Conservation (phyloP, 35 echinoderm and acorn worm genomes). For the Chiridota heheva region DNA sequence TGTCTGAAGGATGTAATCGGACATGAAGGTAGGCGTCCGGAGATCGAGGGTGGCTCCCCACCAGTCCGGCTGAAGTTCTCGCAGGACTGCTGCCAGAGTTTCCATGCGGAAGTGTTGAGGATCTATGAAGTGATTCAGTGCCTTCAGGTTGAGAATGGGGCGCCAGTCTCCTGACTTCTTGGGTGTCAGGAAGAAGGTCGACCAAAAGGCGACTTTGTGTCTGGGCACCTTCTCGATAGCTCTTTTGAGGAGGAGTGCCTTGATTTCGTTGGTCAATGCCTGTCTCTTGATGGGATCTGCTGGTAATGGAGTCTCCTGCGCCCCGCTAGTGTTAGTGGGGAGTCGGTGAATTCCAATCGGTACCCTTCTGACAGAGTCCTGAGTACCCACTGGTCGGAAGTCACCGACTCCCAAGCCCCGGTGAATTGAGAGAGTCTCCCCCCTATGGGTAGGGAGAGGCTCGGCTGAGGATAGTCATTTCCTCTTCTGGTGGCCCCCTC, state of each 20-base stretch:
- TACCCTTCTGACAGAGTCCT: not conserved
- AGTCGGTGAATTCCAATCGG: not conserved
- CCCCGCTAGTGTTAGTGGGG: not conserved
- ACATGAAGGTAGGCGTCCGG: constrained; percentile 6
- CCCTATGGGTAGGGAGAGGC: not conserved
- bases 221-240: not conserved
- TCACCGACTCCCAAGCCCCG: not conserved
- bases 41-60: constrained; percentile 18
- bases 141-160: constrained; percentile 27
- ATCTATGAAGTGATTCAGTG: not conserved
- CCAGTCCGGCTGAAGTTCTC: not conserved
- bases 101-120: constrained; percentile 10
- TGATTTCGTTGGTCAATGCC: not conserved
- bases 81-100: not conserved
- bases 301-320: not conserved
- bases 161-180: constrained; percentile 14
- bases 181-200: constrained; percentile 14
- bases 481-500: not conserved
- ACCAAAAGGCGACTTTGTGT: not conserved
- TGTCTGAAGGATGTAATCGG: not conserved
- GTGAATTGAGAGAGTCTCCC: not conserved
- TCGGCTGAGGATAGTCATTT: not conserved
- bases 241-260: not conserved
- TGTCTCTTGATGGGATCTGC: not conserved
- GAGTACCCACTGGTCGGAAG: constrained; percentile 1